phyloP scores from a whole-genome alignment of 2,888 invertebrate genomes.

The Spatulosminthurus flaviceps region DNA sequence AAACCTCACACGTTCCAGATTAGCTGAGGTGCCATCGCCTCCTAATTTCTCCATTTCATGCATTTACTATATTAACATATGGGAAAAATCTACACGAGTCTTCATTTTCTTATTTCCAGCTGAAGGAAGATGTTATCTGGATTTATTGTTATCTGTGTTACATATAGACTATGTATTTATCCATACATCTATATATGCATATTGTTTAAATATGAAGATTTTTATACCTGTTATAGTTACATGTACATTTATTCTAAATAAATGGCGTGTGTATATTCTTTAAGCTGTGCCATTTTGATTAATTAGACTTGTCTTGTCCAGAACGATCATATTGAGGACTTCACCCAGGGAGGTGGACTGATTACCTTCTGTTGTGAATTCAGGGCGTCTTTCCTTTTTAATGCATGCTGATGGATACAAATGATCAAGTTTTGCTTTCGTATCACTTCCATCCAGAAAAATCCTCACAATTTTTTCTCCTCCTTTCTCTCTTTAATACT shows the following conservation, averaged over 20 bases:
- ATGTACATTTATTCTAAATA: no score
- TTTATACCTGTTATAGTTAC: no score
- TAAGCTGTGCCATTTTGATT: constrained; percentile 19
- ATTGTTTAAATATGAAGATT: no score
- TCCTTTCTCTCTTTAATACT: not conserved
- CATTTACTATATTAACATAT: not conserved
- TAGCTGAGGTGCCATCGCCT: constrained; percentile 4
- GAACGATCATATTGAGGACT: constrained; percentile 20
- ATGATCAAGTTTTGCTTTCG: constrained; percentile 44
- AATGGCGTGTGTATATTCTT: not conserved
- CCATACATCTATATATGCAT: no score
- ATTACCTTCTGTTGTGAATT: constrained; percentile 16
- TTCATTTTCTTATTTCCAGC: not conserved
- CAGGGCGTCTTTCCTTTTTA: not conserved
- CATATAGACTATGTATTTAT: no score
- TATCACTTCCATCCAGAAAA: constrained; percentile 35
- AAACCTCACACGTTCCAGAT: constrained; percentile 3
- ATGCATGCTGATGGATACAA: constrained; percentile 41
- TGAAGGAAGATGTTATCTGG: not conserved
- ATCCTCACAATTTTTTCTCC: not conserved
- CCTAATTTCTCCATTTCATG: not conserved
- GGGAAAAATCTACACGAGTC: not conserved
- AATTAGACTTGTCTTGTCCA: constrained; percentile 39
- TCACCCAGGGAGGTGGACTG: constrained; percentile 25
- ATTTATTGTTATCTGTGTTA: not conserved